phyloP scores from a whole-genome alignment of 2,113 vertebrate genomes.

The Sinocyclocheilus maitianheensis region DNA sequence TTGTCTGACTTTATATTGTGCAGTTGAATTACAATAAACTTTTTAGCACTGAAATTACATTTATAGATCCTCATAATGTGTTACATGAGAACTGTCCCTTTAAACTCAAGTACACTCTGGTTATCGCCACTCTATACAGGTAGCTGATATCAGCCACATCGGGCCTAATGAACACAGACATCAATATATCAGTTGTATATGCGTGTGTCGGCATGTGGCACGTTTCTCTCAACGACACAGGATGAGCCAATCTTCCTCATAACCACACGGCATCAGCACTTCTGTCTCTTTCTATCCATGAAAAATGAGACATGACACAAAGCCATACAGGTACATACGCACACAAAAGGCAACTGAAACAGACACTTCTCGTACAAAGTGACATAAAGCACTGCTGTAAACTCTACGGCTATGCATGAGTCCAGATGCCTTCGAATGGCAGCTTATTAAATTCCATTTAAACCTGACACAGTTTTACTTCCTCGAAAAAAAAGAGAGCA shows the following conservation, averaged over 20 bases:
- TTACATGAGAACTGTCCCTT: conserved; percentile 13
- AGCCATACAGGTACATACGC: conserved; percentile 20
- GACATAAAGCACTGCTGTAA: conserved; percentile 49
- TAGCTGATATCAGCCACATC: conserved; percentile 63
- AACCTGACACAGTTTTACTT: conserved; percentile 56
- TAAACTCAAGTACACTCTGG: not conserved
- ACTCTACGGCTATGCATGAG: conserved; percentile 29
- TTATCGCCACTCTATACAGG: not conserved
- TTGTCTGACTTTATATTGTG: not conserved
- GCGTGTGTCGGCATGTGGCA: conserved; percentile 51
- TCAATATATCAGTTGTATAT: conserved; percentile 68
- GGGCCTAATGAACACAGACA: conserved; percentile 76
- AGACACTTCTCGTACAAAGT: conserved; percentile 37
- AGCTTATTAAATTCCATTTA: conserved; percentile 59
- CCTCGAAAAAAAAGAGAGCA: conserved; percentile 23
- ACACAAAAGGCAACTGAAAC: not conserved
- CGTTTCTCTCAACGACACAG: conserved; percentile 63
- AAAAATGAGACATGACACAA: conserved; percentile 77
- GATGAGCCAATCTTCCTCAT: conserved; percentile 63
- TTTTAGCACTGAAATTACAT: not conserved
- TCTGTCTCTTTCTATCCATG: conserved; percentile 69
- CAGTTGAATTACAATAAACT: not conserved
- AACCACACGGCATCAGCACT: conserved; percentile 72
- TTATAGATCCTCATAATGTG: not conserved
- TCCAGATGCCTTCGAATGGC: conserved; percentile 55